Evolutionary conservation across 2,888 invertebrate genomes (phyloP).

Genomic region (Synanthedon formicaeformis): DNA sequence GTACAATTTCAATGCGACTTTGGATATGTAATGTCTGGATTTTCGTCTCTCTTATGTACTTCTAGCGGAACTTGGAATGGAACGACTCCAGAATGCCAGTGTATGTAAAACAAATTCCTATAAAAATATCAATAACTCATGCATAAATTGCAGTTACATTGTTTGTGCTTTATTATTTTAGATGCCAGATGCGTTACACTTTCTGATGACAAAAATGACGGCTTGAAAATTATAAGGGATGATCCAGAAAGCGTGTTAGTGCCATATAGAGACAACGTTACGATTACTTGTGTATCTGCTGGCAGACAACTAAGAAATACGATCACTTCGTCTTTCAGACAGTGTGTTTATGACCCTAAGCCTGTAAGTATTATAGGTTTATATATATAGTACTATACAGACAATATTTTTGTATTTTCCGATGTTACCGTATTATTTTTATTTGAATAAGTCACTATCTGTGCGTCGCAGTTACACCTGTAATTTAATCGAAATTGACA

Average conservation of each 20-base stretch:
- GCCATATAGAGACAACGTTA: constrained; percentile 91
- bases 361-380: constrained; percentile 56
- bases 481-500: too few relatives aligned
- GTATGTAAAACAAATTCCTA: constrained; percentile 67
- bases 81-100: constrained; percentile 91
- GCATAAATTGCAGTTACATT: not conserved
- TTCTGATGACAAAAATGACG: constrained; percentile 90
- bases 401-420: not conserved
- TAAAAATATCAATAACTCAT: not conserved
- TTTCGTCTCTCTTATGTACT: constrained; percentile 86
- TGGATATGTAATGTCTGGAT: constrained; percentile 92
- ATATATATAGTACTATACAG: not conserved
- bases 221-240: constrained; percentile 80
- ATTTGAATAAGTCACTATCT: too few relatives aligned
- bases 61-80: constrained; percentile 95
- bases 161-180: constrained; percentile 35
- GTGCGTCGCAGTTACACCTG: too few relatives aligned
- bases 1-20: constrained; percentile 94
- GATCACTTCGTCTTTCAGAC: constrained; percentile 86
- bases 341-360: constrained; percentile 96
- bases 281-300: constrained; percentile 81
- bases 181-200: constrained; percentile 92
- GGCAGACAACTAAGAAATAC: constrained; percentile 86
- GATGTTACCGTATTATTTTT: too few relatives aligned
- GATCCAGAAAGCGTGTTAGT: constrained; percentile 87